These are phyloP conservation scores for Lates calcarifer DNA, from an alignment of 2,113 vertebrate genomes.

Conservation along the genomic window DNA sequence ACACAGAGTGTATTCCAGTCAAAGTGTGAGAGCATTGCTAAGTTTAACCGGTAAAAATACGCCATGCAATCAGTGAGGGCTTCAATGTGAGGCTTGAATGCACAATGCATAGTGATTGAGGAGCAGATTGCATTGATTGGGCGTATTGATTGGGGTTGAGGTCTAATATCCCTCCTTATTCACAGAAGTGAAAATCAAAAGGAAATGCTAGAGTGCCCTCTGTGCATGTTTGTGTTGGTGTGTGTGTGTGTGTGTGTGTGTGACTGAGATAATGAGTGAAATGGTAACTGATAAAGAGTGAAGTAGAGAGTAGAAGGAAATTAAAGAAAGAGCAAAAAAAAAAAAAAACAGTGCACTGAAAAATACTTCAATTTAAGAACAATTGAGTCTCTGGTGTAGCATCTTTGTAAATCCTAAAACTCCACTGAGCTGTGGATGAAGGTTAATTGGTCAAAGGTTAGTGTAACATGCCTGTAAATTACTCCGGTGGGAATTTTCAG, in stretches of 20 bases:
- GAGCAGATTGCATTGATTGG: constrained; percentile 74
- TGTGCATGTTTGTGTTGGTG: constrained; percentile 19
- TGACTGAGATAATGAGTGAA: not conserved
- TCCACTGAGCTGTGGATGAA: constrained; percentile 10
- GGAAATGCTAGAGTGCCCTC: constrained; percentile 51
- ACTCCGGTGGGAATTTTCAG: not conserved
- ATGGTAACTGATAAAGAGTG: constrained; percentile 47
- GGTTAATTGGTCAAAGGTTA: constrained; percentile 50
- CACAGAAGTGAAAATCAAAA: constrained; percentile 72
- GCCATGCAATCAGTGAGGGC: constrained; percentile 65
- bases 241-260: not conserved
- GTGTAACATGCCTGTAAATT: constrained; percentile 43
- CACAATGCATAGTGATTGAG: constrained; percentile 73
- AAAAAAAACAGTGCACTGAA: not conserved
- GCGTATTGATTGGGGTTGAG: constrained; percentile 71
- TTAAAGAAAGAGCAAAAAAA: constrained; percentile 11
- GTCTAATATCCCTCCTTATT: constrained; percentile 75
- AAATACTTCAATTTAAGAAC: constrained; percentile 14
- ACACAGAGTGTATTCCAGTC: constrained; percentile 41
- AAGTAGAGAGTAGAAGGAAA: constrained; percentile 21
- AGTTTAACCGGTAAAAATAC: constrained; percentile 65
- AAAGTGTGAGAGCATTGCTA: constrained; percentile 13
- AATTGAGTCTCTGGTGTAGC: not conserved
- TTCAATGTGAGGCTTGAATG: constrained; percentile 64
- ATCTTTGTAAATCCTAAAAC: constrained; percentile 17